Percentiles rank a stretch among this genome's conserved stretches.
Conservation (phyloP, 2,888 invertebrate genomes). For the Kryphioiulus occultus region DNA sequence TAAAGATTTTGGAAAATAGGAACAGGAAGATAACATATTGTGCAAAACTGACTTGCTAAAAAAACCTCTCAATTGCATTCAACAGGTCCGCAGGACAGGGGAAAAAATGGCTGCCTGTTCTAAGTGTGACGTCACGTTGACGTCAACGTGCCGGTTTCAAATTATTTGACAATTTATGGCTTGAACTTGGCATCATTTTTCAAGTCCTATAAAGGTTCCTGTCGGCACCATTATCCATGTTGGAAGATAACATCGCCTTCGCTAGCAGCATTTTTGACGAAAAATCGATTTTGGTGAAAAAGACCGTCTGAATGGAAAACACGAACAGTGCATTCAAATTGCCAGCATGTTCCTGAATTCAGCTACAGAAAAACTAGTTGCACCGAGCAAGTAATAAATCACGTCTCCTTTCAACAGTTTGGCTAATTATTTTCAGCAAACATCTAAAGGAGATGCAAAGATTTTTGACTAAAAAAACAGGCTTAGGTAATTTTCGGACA, state of each 20-base stretch:
- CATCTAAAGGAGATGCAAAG: no score
- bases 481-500: no score
- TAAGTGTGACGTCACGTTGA: not conserved
- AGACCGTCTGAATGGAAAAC: not conserved
- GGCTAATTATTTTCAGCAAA: no score
- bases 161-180: not conserved
- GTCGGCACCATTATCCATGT: not conserved
- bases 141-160: not conserved
- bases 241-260: not conserved
- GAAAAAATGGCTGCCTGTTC: not conserved
- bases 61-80: not conserved
- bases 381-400: no score
- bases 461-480: no score
- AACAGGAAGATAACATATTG: no score
- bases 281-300: not conserved
- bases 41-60: no score
- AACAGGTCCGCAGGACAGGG: not conserved
- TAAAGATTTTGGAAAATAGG: no score
- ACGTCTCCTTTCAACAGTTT: no score
- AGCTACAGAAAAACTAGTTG: no score
- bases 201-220: not conserved
- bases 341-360: no score
- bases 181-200: constrained; percentile 5
- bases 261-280: not conserved
- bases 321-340: no score